Evolutionary conservation across 2,888 invertebrate species (phyloP), one percentile per base, ranked within the genome.

Genomic region (Bibio marci): DNA sequence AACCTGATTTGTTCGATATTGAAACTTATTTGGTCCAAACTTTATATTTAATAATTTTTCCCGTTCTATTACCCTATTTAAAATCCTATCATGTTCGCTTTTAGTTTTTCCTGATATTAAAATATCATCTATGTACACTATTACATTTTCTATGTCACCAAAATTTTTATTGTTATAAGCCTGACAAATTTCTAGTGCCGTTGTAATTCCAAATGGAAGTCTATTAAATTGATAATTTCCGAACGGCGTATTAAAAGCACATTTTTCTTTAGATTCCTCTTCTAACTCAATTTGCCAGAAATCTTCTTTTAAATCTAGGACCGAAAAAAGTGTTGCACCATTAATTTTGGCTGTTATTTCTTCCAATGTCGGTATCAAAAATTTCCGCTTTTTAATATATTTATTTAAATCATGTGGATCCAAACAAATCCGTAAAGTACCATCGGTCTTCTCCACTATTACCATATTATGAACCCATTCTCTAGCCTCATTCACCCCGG

Each of bases 101-200:
- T 43, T 35, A 35, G 14, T 38, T 32, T 35, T 12, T 2, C 41
- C 52, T 36, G 43, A 43, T 14, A 56, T 47, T n/a, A 51, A 41
- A 25, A 56, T 38, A 41, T 56, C 54, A 48, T 58, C 54, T 41
- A 55, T 53, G 43, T 56, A 56, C 2, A 57, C 42, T 11, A 50
- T 37, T 10, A 55, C 50, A 6, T 52, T 50, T 13, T 49, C 46
- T 26, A 56, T 54, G 34, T 53, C 52, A 18, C 51, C 54, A 45
- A 56, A 57, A 17, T 50, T 46, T 17, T 43, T 44, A 19, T 48
- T 45, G 43, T 52, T 54, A 38, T 46, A 47, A 25, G 45, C 44
- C 41, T 57, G 53, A 45, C 56, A 56, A 12, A 54, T 50, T 47
- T 55, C 57, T 4, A 53, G 49, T 4, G 53, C 50, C 3, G 46